Evolutionary conservation across 1,140 invertebrate species (phyloP).

Genomic region (Zelostemma sp.): DNA sequence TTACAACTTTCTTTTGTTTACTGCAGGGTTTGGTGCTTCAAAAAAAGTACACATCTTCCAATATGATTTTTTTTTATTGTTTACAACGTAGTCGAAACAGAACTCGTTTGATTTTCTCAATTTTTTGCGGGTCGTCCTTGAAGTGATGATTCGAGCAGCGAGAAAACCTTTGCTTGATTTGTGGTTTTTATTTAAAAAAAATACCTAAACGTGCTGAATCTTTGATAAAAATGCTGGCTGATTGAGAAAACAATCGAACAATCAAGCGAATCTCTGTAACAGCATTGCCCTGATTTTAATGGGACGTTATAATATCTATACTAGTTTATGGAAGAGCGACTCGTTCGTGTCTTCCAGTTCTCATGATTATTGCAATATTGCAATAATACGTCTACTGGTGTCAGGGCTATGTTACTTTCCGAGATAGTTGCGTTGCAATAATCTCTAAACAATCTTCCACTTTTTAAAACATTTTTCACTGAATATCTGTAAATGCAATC

Average conservation of each 20-base stretch:
- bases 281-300: slow-evolving; percentile 21
- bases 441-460: slow-evolving; percentile 5
- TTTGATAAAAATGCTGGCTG: not conserved
- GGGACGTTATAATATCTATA: slow-evolving; percentile 13
- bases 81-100: no score
- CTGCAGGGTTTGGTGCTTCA: no score
- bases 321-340: slow-evolving; percentile 17
- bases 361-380: slow-evolving; percentile 26
- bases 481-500: not conserved
- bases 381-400: slow-evolving; percentile 24
- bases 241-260: slow-evolving; percentile 10
- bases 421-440: slow-evolving; percentile 14
- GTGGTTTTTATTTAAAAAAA: no score
- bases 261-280: not conserved
- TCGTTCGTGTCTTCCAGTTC: slow-evolving; percentile 14
- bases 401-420: slow-evolving; percentile 28
- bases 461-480: not conserved
- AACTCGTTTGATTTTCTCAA: no score
- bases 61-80: no score
- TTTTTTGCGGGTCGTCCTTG: no score
- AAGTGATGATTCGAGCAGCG: no score
- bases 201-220: no score
- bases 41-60: no score
- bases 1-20: no score
- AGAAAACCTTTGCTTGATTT: no score